Percentiles rank a stretch among this genome's conserved stretches.
phyloP scores from a whole-genome alignment of 2,888 invertebrate species.

The Falcaria lacertinaria region DNA sequence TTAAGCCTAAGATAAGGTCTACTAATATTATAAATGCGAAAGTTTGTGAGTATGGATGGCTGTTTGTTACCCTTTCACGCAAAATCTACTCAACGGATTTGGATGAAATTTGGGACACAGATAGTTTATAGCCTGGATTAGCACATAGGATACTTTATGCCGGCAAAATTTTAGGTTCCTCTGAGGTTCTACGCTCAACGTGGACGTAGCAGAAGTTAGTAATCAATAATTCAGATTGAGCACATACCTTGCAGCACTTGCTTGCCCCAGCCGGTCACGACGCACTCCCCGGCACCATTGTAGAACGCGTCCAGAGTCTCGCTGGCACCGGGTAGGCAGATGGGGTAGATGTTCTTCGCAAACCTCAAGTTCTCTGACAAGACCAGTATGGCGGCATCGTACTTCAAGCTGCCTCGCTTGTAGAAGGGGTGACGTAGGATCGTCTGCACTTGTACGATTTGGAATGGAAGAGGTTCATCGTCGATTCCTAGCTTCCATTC shows the following conservation, averaged over 20 bases:
- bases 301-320: constrained; percentile 79
- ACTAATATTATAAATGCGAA: too few species aligned
- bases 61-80: too few species aligned
- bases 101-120: too few species aligned
- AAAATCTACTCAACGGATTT: too few species aligned
- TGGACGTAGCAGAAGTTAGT: too few species aligned
- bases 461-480: constrained; percentile 89
- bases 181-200: too few species aligned
- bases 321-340: constrained; percentile 81
- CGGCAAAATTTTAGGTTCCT: too few species aligned
- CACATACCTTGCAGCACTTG: constrained; percentile 88
- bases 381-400: constrained; percentile 86
- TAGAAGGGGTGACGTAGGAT: constrained; percentile 86
- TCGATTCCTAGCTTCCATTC: constrained; percentile 92
- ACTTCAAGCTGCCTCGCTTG: constrained; percentile 77
- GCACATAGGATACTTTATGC: too few species aligned
- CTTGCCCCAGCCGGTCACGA: constrained; percentile 92
- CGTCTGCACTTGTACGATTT: constrained; percentile 84
- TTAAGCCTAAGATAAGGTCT: too few species aligned
- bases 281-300: constrained; percentile 81
- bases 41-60: too few species aligned
- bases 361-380: constrained; percentile 81
- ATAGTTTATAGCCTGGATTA: too few species aligned
- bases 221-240: too few species aligned
- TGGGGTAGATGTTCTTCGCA: constrained; percentile 85